phyloP scores from a whole-genome alignment of 2,113 vertebrate species.

The Anhinga anhinga region DNA sequence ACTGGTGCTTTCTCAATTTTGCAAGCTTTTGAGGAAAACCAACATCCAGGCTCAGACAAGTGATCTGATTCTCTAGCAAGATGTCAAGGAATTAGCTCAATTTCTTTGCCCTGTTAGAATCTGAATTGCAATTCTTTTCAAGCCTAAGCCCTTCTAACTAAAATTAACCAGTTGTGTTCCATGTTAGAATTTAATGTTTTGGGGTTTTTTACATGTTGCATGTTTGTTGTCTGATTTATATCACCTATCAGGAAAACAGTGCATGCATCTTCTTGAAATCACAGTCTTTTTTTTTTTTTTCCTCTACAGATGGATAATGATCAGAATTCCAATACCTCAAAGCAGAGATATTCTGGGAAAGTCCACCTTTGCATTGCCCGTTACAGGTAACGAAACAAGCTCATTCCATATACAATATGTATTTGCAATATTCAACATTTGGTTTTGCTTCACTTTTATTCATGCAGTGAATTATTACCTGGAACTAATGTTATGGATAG shows the following conservation, averaged over 20 bases:
- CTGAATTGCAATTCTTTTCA: neutral
- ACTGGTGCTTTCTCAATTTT: neutral
- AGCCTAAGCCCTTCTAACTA: neutral
- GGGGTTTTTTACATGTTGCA: neutral
- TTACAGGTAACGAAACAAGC: slow-evolving; percentile 81
- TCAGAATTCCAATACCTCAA: slow-evolving; percentile 83
- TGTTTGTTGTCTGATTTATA: neutral
- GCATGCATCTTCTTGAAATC: neutral
- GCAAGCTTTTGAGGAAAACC: neutral
- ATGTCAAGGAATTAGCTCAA: neutral
- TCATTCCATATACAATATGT: fast-evolving
- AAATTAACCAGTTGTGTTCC: neutral
- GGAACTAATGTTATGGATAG: fast-evolving
- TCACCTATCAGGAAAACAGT: neutral
- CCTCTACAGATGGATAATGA: slow-evolving; percentile 91
- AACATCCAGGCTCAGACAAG: neutral
- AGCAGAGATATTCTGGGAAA: slow-evolving; percentile 90
- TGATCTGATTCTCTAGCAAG: neutral
- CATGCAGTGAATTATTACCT: fast-evolving
- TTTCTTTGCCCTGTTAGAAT: neutral
- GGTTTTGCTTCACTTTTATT: neutral
- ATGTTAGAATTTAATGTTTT: neutral
- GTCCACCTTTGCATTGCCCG: slow-evolving; percentile 94
- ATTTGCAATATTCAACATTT: fast-evolving
- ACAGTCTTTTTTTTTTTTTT: neutral